Evolutionary conservation across 1,140 invertebrate species (phyloP).

Genomic region (Drosophila busckii): DNA sequence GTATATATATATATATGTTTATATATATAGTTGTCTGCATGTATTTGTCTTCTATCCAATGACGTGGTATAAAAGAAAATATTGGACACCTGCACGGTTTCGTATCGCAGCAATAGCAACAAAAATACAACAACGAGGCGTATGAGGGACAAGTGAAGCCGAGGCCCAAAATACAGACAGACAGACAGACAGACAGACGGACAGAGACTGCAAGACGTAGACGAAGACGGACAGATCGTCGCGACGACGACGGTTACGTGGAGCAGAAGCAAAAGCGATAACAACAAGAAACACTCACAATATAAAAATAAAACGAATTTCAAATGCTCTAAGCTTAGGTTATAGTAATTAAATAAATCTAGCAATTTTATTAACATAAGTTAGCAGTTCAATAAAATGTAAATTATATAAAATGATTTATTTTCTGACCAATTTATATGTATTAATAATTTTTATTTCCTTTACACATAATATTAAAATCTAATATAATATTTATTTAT

Average conservation of each 20-base stretch:
- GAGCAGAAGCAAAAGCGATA: constrained; percentile 32
- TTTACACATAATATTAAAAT: too few species aligned
- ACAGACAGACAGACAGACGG: constrained; percentile 20
- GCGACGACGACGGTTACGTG: constrained; percentile 17
- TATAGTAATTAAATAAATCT: too few species aligned
- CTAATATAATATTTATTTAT: too few species aligned
- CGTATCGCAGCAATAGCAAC: constrained; percentile 51
- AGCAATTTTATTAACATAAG: too few species aligned
- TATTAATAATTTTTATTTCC: too few species aligned
- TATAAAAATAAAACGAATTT: background rate
- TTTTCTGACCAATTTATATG: too few species aligned
- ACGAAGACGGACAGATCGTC: too few species aligned
- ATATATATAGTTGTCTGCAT: background rate
- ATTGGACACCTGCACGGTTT: constrained; percentile 78
- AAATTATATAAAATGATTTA: too few species aligned
- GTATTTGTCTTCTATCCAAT: constrained; percentile 44
- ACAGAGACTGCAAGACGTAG: too few species aligned
- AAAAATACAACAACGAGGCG: constrained; percentile 30
- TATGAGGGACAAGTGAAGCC: constrained; percentile 67
- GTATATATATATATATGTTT: background rate
- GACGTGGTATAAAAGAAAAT: constrained; percentile 73
- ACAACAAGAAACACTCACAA: constrained; percentile 5
- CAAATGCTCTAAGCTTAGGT: constrained; percentile 8
- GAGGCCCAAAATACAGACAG: constrained; percentile 58
- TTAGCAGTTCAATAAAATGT: too few species aligned